Evolutionary conservation across 1,140 invertebrate species (phyloP), one percentile per base, ranked within the genome.

Genomic region (Macrobrachium rosenbergii): DNA sequence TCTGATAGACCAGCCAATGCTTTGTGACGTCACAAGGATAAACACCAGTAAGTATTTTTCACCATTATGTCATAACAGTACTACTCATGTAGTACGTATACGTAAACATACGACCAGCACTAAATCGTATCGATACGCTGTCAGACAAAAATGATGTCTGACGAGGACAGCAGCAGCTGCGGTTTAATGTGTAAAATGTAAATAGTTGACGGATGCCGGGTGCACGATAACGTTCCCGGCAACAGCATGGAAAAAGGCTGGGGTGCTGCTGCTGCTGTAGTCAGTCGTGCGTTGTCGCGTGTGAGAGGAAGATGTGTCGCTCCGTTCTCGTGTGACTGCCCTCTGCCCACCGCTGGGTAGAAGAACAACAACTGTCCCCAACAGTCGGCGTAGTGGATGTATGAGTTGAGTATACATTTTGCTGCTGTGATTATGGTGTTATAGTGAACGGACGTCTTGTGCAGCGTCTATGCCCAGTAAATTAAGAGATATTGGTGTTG

Each of bases 261-360:
- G 82, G 52, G 52, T 52, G 52, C 52, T 52, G 52, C 52, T 52
- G n/a, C n/a, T n/a, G n/a, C n/a, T n/a, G n/a, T n/a, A 23, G 67
- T 62, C 69, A 87, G 84, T 87, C 37, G 84, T 87, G 84, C 75
- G 67, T 75, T 87, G 84, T 78, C 43, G 78, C 28, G 59, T 62
- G 78, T 81, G 84, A 62, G 78, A 62, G 78, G 84, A 87, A 72
- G 78, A 79, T 76, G 84, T 82, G 69, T 63, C n/a, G 78, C 28
- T 81, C 84, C 84, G 69, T 87, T 77, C 84, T 60, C 82, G 84
- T 87, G 84, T 87, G 84, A 45, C 84, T 87, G 67, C 52, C 69
- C 84, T 72, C 69, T 87, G 75, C 67, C 73, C 52, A 37, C 12
- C 72, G 69, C 58, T 21, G 84, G 79, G 84, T 78, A 73, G 67